phyloP scores from a whole-genome alignment of 2,797 vertebrate species.

The Alfaro cultratus region DNA sequence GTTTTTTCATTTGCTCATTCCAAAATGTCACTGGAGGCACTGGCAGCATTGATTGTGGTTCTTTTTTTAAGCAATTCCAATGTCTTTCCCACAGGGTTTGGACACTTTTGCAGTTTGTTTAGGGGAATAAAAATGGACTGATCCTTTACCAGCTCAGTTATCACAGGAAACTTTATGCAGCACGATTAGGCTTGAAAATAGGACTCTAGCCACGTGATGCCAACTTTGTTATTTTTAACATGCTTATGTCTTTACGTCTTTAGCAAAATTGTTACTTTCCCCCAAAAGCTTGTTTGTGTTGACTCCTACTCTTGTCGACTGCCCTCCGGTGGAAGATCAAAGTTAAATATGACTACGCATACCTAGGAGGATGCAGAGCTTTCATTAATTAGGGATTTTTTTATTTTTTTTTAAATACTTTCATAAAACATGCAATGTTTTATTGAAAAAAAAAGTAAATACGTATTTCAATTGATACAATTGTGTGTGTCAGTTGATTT shows the following conservation, averaged over 20 bases:
- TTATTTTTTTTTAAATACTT: background rate
- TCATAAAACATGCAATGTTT: background rate
- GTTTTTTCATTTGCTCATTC: background rate
- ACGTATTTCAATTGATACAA: background rate
- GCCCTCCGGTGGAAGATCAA: background rate
- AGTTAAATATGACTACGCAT: background rate
- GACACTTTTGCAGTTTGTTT: background rate
- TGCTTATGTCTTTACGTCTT: background rate
- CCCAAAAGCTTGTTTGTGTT: background rate
- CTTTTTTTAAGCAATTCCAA: background rate
- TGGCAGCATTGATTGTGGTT: background rate
- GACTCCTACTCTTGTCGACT: background rate
- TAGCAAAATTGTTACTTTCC: background rate
- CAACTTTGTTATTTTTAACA: background rate
- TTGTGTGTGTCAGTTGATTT: background rate
- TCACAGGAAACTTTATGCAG: background rate
- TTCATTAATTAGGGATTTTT: background rate
- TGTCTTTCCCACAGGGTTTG: background rate
- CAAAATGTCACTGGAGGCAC: background rate
- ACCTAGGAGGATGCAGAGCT: background rate
- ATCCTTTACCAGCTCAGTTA: background rate
- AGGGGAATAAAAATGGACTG: background rate
- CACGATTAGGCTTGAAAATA: background rate
- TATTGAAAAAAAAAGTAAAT: background rate
- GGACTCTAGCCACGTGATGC: background rate